phyloP scores from a whole-genome alignment of 2,888 invertebrate species.

The Miltochrista miniata region DNA sequence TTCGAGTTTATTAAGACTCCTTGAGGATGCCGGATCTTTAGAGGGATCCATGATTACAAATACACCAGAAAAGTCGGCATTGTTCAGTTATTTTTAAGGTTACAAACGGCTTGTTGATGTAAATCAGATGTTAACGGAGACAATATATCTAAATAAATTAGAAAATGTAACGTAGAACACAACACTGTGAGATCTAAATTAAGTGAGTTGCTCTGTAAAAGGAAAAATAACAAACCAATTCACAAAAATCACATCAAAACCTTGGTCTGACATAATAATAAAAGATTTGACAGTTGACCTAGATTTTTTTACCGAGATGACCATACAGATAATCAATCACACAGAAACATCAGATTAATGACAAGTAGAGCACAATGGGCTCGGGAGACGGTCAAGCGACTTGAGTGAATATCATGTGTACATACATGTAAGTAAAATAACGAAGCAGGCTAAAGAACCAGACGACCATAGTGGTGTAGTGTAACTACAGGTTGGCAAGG shows the following conservation, averaged over 20 bases:
- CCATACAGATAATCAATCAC: too few relatives aligned
- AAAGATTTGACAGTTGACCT: slow-evolving; percentile 29
- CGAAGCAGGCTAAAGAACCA: too few relatives aligned
- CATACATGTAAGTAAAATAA: too few relatives aligned
- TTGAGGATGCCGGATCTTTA: slow-evolving; percentile 55
- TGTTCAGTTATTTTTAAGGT: slow-evolving; percentile 68
- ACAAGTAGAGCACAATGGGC: too few relatives aligned
- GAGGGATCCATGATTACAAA: slow-evolving; percentile 70
- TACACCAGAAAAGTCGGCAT: slow-evolving; percentile 67
- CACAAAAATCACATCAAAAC: slow-evolving; percentile 37
- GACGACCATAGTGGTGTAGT: too few relatives aligned
- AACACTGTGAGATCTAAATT: slow-evolving; percentile 14
- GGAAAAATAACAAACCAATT: slow-evolving; percentile 45
- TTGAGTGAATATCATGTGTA: too few relatives aligned
- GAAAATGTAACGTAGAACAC: slow-evolving; percentile 3
- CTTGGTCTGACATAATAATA: slow-evolving; percentile 30
- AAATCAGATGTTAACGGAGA: slow-evolving; percentile 12
- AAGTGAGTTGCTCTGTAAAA: slow-evolving; percentile 24
- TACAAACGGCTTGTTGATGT: slow-evolving; percentile 38
- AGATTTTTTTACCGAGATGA: too few relatives aligned
- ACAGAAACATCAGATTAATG: too few relatives aligned
- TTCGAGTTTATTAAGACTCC: slow-evolving; percentile 52
- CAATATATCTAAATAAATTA: slow-evolving; percentile 15
- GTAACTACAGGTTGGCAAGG: too few relatives aligned
- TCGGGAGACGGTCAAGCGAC: too few relatives aligned